Evolutionary conservation across 2,113 vertebrate genomes (phyloP), one percentile per base, ranked within the genome.

Genomic region (Boulengerochromis microlepis): DNA sequence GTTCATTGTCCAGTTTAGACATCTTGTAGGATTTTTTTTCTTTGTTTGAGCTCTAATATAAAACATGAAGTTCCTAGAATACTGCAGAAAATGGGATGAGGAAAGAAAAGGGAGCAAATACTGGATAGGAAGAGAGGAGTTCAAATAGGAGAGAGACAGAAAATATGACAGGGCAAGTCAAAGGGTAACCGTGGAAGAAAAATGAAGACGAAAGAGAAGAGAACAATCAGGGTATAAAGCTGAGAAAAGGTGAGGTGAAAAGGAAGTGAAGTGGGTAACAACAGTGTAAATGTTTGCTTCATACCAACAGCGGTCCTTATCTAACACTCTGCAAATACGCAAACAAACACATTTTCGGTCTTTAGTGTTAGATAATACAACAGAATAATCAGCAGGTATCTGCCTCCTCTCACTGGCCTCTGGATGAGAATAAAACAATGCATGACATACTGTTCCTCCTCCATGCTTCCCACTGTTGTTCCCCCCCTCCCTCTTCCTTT

Each of bases 341-440:
- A 94, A 85, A 91, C 87, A 91, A 69, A 85, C 59, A 81, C 76
- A 82, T 87, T 91, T 81, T 82, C 13, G 22, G 54, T 85, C 86
- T 92, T 93, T 81, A 80, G 54, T 91, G 92, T 93, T 92, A 91
- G 91, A 91, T 94, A 92, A 95, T 90, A 90, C 86, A 89, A 84
- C 40, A 22, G 88, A 93, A 94, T 93, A 94, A 94, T 93, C 86
- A 94, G 92, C 89, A 93, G 92, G 91, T 95, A 91, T 89, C 90
- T 89, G 86, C 94, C 94, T 94, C 93, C 91, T 92, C 93, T 93
- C 92, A 86, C 94, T 95, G 91, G 92, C 93, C 92, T 93, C 86
- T 93, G 93, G 92, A 94, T 91, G 91, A 93, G 93, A 95, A 95
- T 92, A 92, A 95, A 95, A 95, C 94, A 92, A 85, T 10, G 47